phyloP scores from a whole-genome alignment of 1,140 invertebrate genomes.

The Drosophila rhopaloa region DNA sequence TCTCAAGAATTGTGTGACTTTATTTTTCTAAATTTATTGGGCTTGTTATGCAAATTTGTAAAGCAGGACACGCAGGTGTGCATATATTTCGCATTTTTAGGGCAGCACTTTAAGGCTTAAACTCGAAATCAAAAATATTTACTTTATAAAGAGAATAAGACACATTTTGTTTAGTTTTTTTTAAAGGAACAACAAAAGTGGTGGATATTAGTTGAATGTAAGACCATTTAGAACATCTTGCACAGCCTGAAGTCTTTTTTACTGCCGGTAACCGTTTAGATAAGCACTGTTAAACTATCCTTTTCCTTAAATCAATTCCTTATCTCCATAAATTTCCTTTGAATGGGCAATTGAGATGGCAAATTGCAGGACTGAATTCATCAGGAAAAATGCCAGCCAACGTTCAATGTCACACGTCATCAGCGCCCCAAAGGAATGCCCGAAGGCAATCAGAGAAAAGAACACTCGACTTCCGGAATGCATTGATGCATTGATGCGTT shows the following conservation, averaged over 20 bases:
- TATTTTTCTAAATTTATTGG: neutral
- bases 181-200: too few species aligned
- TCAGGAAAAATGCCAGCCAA: conserved; percentile 40
- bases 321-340: conserved; percentile 15
- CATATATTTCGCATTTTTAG: neutral
- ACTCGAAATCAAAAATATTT: neutral
- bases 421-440: conserved; percentile 42
- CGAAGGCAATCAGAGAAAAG: conserved; percentile 48
- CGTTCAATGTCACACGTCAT: conserved; percentile 83
- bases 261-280: neutral
- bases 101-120: neutral
- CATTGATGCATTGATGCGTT: conserved; percentile 58
- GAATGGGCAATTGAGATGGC: conserved; percentile 54
- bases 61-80: neutral
- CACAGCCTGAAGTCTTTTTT: too few species aligned
- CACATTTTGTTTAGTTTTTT: too few species aligned
- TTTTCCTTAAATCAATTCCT: conserved; percentile 17
- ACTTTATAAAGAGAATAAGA: neutral
- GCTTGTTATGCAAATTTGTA: conserved; percentile 1
- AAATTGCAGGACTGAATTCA: conserved; percentile 57
- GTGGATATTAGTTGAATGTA: neutral
- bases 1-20: neutral
- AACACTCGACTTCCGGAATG: conserved; percentile 64
- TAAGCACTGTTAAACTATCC: neutral
- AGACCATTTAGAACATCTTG: neutral